phyloP scores from a whole-genome alignment of 2,113 vertebrate species.

The Toxotes jaculatrix region DNA sequence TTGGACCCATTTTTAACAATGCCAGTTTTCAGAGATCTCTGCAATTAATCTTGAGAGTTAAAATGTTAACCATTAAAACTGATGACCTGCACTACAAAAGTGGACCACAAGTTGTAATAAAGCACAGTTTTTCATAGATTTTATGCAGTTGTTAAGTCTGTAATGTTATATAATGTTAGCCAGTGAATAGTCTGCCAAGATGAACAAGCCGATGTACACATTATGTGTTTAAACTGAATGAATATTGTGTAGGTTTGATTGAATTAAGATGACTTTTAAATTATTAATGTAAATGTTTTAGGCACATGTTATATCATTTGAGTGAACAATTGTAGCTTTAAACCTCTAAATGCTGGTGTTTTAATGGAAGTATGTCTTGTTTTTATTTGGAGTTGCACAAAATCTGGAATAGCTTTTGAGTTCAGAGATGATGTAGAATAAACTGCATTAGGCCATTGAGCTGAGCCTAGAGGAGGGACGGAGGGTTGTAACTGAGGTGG shows the following conservation, averaged over 20 bases:
- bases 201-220: neutral
- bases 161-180: neutral
- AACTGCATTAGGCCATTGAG: neutral
- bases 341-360: neutral
- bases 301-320: neutral
- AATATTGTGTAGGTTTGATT: conserved; percentile 13
- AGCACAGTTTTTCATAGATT: neutral
- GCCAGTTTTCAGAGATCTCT: no score
- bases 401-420: neutral
- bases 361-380: neutral
- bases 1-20: neutral
- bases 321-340: neutral
- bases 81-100: neutral
- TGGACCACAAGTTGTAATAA: conserved; percentile 25
- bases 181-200: neutral
- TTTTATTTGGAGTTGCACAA: conserved; percentile 6
- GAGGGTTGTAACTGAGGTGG: conserved; percentile 17
- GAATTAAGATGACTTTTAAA: neutral
- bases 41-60: neutral
- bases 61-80: neutral
- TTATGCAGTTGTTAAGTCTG: neutral
- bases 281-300: neutral
- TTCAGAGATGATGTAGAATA: neutral
- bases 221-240: neutral
- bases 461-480: conserved; percentile 25